phyloP scores from a whole-genome alignment of 2,113 vertebrate species.

The Trinectes maculatus region DNA sequence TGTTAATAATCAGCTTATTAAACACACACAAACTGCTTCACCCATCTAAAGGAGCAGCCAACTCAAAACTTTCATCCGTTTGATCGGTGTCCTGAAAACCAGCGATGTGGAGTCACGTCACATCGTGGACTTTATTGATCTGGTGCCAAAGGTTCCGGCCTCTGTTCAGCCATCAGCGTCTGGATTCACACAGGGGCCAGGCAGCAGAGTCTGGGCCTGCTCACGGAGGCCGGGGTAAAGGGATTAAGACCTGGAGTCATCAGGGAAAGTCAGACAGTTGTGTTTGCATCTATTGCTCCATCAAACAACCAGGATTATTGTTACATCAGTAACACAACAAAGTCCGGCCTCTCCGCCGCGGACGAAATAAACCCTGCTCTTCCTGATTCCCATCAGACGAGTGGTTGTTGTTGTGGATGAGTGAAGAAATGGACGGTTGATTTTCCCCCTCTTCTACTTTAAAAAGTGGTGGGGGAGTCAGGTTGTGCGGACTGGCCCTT shows the following conservation, averaged over 20 bases:
- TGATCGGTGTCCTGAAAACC: not conserved
- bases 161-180: not conserved
- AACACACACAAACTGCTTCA: not conserved
- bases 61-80: not conserved
- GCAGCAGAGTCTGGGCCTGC: not conserved
- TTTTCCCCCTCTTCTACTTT: constrained; percentile 17
- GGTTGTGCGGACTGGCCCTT: constrained; percentile 63
- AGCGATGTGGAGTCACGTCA: not conserved
- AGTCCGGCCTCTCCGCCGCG: constrained; percentile 28
- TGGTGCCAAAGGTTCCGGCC: not conserved
- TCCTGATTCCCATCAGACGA: constrained; percentile 25
- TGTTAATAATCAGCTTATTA: too few species aligned
- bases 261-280: not conserved
- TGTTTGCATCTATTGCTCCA: not conserved
- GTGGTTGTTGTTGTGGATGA: constrained; percentile 4
- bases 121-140: not conserved
- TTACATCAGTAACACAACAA: too few species aligned
- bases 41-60: too few species aligned
- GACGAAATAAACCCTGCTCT: constrained; percentile 49
- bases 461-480: constrained; percentile 40
- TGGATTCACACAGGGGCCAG: not conserved
- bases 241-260: not conserved
- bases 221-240: not conserved
- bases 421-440: too few species aligned
- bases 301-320: not conserved